These are phyloP conservation scores for Mythimna ferrago DNA, from an alignment of 2,888 invertebrate species.

Conservation along the genomic window DNA sequence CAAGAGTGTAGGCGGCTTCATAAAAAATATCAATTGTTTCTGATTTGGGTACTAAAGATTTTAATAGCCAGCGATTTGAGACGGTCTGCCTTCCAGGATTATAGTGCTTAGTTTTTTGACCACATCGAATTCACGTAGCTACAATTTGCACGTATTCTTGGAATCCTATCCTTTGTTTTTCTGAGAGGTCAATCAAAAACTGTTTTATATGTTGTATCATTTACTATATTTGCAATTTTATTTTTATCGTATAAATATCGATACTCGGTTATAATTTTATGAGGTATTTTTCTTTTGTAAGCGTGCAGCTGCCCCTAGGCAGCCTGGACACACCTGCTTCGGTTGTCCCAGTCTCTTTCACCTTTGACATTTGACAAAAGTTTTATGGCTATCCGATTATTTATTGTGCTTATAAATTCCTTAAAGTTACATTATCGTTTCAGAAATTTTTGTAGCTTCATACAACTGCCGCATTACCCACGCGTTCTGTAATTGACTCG, in stretches of 20 bases:
- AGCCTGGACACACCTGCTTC: slow-evolving; percentile 78
- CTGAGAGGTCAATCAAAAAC: slow-evolving; percentile 54
- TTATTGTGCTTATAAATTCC: slow-evolving; percentile 60
- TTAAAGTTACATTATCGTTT: slow-evolving; percentile 41
- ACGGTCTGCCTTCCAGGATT: slow-evolving; percentile 59
- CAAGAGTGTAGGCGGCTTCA: slow-evolving; percentile 45
- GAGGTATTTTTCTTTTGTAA: slow-evolving; percentile 68
- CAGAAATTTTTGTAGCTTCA: slow-evolving; percentile 47
- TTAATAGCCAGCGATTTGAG: slow-evolving; percentile 63
- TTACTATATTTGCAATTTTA: slow-evolving; percentile 58
- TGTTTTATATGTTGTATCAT: slow-evolving; percentile 47
- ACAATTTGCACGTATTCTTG: slow-evolving; percentile 60
- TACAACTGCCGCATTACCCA: slow-evolving; percentile 54
- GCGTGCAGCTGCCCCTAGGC: slow-evolving; percentile 74
- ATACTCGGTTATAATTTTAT: slow-evolving; percentile 67
- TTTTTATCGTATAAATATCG: slow-evolving; percentile 65
- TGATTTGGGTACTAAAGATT: slow-evolving; percentile 63
- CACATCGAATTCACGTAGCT: slow-evolving; percentile 59
- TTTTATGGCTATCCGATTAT: slow-evolving; percentile 63
- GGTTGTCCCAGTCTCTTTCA: slow-evolving; percentile 74
- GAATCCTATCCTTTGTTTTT: slow-evolving; percentile 63
- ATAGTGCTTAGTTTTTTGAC: slow-evolving; percentile 60
- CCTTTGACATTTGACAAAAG: slow-evolving; percentile 84
- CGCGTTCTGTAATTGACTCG: slow-evolving; percentile 66
- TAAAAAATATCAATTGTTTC: slow-evolving; percentile 61